Evolutionary conservation across 2,888 invertebrate genomes (phyloP).

Genomic region (Pseudanteris insignis): DNA sequence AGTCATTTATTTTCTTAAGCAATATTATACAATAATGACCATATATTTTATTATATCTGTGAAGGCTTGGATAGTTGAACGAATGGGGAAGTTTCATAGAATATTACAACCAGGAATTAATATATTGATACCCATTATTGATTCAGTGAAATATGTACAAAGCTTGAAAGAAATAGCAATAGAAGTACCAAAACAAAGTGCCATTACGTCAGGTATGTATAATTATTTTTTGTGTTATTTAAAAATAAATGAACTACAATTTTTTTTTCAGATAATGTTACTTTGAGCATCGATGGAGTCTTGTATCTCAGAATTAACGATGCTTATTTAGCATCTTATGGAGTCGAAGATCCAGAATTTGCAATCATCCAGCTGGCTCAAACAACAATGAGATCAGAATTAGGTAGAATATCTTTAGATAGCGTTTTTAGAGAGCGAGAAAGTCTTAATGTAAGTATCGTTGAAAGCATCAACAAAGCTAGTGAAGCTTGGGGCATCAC

Average conservation of each 20-base stretch:
- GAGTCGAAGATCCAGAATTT: conserved; percentile 99
- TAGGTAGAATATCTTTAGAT: conserved; percentile 96
- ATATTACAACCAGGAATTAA: conserved; percentile 96
- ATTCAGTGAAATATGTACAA: conserved; percentile 96
- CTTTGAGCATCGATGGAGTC: conserved; percentile 95
- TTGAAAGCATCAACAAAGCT: conserved; percentile 96
- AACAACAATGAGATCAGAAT: conserved; percentile 99
- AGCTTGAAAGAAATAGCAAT: conserved; percentile 99
- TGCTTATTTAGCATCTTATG: conserved; percentile 94
- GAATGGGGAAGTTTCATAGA: conserved; percentile 97
- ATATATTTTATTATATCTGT: too few relatives aligned
- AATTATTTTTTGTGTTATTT: not conserved
- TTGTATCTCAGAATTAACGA: conserved; percentile 93
- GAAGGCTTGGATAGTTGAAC: conserved; percentile 96
- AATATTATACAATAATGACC: too few relatives aligned
- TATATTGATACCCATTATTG: conserved; percentile 88
- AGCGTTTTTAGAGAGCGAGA: conserved; percentile 97
- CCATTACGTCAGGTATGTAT: conserved; percentile 86
- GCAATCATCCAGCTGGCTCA: conserved; percentile 98
- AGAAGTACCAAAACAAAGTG: conserved; percentile 98
- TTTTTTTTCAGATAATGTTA: conserved; percentile 81
- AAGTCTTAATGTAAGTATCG: conserved; percentile 92
- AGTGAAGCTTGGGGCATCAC: conserved; percentile 98
- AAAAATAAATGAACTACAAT: not conserved
- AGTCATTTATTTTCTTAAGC: too few relatives aligned